Percentiles rank a stretch among this genome's conserved stretches.
phyloP scores from a whole-genome alignment of 2,888 invertebrate species.

The Latheticus oryzae region DNA sequence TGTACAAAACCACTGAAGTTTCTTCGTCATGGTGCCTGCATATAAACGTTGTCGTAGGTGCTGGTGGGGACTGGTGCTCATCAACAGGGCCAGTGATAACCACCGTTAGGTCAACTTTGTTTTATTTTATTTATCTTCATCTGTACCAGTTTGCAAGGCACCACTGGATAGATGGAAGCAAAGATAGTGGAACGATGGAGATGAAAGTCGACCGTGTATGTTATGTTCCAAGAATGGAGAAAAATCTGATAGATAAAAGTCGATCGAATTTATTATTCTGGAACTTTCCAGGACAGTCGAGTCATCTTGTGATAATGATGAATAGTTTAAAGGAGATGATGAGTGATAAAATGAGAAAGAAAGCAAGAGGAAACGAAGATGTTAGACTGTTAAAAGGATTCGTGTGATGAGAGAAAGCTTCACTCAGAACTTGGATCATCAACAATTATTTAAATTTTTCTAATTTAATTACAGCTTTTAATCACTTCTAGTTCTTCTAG shows the following conservation, averaged over 20 bases:
- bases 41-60: slow-evolving; percentile 48
- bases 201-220: slow-evolving; percentile 37
- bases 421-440: too few relatives aligned
- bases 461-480: too few relatives aligned
- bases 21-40: slow-evolving; percentile 45
- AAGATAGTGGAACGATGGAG: slow-evolving; percentile 26
- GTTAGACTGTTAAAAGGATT: too few relatives aligned
- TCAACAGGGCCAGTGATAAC: slow-evolving; percentile 51
- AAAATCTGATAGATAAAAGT: slow-evolving; percentile 10
- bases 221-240: slow-evolving; percentile 10
- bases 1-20: slow-evolving; percentile 21
- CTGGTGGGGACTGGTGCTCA: slow-evolving; percentile 50
- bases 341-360: too few relatives aligned
- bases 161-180: slow-evolving; percentile 19
- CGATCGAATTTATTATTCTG: slow-evolving; percentile 12
- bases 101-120: slow-evolving; percentile 55
- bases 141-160: slow-evolving; percentile 27
- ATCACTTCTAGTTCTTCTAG: too few relatives aligned
- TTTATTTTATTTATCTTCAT: slow-evolving; percentile 49
- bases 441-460: too few relatives aligned
- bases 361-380: too few relatives aligned
- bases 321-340: too few relatives aligned
- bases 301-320: slow-evolving; percentile 3
- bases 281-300: slow-evolving; percentile 19
- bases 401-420: too few relatives aligned